A percentile compares a stretch with the other conserved stretches of the same genome.
These are phyloP conservation scores for Lissocephala sabroskyi DNA, from an alignment of 2,888 invertebrate genomes.

Conservation along the genomic window DNA sequence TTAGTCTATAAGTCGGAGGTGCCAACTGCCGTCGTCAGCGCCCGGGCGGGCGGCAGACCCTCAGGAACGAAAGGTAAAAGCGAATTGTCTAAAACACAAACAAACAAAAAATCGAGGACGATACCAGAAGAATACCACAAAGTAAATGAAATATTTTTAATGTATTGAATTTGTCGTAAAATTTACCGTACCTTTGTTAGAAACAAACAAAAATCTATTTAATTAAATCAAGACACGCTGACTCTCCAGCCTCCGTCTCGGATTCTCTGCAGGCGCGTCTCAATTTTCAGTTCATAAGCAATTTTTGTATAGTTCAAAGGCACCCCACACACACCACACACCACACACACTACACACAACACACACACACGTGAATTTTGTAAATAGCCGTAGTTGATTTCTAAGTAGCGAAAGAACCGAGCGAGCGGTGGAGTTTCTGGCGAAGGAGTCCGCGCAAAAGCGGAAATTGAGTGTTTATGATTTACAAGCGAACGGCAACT, in stretches of 20 bases:
- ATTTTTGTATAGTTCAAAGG: slow-evolving; percentile 52
- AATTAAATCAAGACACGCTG: slow-evolving; percentile 5
- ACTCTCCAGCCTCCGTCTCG: too few relatives aligned
- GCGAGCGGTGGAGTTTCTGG: too few relatives aligned
- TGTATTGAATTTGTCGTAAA: slow-evolving; percentile 62
- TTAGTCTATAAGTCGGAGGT: slow-evolving; percentile 37
- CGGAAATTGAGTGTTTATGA: slow-evolving; percentile 48
- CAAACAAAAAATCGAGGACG: slow-evolving; percentile 7
- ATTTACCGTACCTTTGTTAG: slow-evolving; percentile 65
- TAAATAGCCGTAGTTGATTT: slow-evolving; percentile 61
- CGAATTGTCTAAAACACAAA: slow-evolving; percentile 11
- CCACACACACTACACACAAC: background rate
- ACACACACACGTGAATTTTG: slow-evolving; percentile 28
- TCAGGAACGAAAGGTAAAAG: slow-evolving; percentile 11
- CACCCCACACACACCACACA: background rate
- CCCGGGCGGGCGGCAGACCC: slow-evolving; percentile 29
- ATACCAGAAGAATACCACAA: slow-evolving; percentile 10
- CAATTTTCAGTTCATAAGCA: slow-evolving; percentile 50
- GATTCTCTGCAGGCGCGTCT: slow-evolving; percentile 20
- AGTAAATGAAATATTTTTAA: slow-evolving; percentile 51
- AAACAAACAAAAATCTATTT: slow-evolving; percentile 34
- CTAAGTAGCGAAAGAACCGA: slow-evolving; percentile 47
- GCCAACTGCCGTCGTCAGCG: background rate
- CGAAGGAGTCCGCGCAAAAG: slow-evolving; percentile 7
- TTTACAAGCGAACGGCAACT: slow-evolving; percentile 50